These are phyloP conservation scores for Lutjanus erythropterus DNA, from an alignment of 2,113 vertebrate species.

Conservation along the genomic window DNA sequence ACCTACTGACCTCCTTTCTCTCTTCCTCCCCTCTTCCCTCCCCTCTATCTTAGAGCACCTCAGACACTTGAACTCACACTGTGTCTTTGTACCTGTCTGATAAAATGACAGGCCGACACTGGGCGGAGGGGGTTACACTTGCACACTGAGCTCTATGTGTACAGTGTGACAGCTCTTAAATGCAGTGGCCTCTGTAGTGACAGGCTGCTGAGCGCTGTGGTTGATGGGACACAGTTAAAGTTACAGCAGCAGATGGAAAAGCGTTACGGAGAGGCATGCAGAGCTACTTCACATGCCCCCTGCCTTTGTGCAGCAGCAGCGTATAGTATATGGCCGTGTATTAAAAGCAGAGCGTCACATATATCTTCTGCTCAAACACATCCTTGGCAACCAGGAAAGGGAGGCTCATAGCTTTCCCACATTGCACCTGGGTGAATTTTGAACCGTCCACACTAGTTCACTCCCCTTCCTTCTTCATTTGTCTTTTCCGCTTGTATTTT, in stretches of 20 bases:
- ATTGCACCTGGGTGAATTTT: constrained; percentile 48
- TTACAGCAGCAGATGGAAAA: constrained; percentile 80
- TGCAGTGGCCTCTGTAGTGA: constrained; percentile 55
- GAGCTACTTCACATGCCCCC: constrained; percentile 61
- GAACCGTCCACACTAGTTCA: background rate
- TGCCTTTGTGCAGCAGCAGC: constrained; percentile 47
- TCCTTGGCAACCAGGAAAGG: constrained; percentile 58
- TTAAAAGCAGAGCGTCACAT: constrained; percentile 63
- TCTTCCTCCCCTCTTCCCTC: no score
- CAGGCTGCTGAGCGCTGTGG: constrained; percentile 64
- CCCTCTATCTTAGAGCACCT: background rate
- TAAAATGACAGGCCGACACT: constrained; percentile 43
- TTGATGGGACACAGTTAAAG: constrained; percentile 75
- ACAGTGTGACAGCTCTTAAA: constrained; percentile 62
- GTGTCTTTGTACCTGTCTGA: constrained; percentile 45
- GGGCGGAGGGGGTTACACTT: constrained; percentile 27
- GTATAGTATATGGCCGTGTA: constrained; percentile 58
- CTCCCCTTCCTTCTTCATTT: constrained; percentile 34
- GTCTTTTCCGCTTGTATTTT: constrained; percentile 36
- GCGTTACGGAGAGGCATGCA: constrained; percentile 52
- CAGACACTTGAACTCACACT: constrained; percentile 8
- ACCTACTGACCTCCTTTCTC: background rate
- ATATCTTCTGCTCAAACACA: constrained; percentile 65
- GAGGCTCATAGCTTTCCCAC: constrained; percentile 65
- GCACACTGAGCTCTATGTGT: constrained; percentile 39